Conservation (phyloP, 2,888 invertebrate genomes). For the Drosophila sordidula region DNA sequence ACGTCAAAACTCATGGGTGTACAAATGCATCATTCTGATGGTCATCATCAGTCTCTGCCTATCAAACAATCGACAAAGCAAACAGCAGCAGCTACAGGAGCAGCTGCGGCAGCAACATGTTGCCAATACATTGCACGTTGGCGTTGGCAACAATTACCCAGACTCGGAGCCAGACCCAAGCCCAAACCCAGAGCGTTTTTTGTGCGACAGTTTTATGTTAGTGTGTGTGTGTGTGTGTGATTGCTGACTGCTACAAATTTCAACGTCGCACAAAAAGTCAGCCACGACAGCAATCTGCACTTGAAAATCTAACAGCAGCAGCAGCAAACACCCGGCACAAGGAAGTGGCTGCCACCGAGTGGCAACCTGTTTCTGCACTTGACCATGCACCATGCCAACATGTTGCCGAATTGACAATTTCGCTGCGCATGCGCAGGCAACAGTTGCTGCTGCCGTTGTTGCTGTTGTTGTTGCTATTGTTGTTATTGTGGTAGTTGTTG, state of each 20-base stretch:
- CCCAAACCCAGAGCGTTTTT: conserved; percentile 26
- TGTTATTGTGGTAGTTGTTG: conserved; percentile 63
- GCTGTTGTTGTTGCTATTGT: conserved; percentile 21
- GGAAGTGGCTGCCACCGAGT: conserved; percentile 68
- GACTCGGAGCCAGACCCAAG: conserved; percentile 17
- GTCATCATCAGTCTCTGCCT: conserved; percentile 84
- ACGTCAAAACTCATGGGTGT: conserved; percentile 83
- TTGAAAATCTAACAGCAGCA: conserved; percentile 64
- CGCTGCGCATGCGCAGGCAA: conserved; percentile 61
- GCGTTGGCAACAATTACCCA: conserved; percentile 74
- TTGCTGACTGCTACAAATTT: conserved; percentile 79
- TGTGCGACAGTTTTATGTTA: conserved; percentile 53
- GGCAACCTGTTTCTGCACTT: conserved; percentile 80
- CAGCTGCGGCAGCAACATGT: conserved; percentile 51
- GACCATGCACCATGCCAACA: conserved; percentile 80
- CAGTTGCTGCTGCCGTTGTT: conserved; percentile 39
- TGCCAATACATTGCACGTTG: conserved; percentile 57
- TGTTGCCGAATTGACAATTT: conserved; percentile 82
- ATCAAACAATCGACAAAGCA: conserved; percentile 80
- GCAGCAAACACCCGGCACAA: conserved; percentile 51
- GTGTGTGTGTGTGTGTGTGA: conserved; percentile 49
- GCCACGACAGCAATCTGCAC: conserved; percentile 69
- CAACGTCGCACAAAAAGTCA: conserved; percentile 69
- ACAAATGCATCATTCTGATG: conserved; percentile 84
- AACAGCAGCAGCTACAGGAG: conserved; percentile 41